A percentile compares a stretch with the other conserved stretches of the same genome.
phyloP scores from a whole-genome alignment of 2,113 vertebrate species.

The Chloropsis hardwickii region DNA sequence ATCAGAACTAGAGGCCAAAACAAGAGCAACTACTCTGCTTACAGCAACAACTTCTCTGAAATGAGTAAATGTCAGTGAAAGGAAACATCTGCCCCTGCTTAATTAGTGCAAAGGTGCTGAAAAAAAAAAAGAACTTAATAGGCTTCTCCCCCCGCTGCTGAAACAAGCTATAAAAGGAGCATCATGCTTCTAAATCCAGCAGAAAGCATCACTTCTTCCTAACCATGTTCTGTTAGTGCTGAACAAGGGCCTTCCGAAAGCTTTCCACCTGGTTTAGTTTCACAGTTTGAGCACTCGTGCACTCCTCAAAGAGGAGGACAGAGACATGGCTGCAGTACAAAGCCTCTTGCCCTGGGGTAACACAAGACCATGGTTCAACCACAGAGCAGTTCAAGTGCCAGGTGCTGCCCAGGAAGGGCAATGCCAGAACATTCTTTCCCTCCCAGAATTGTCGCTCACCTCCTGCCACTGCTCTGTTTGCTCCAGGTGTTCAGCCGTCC shows the following conservation, averaged over 20 bases:
- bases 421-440: not conserved
- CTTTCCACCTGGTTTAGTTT: not conserved
- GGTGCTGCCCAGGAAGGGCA: not conserved
- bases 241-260: not conserved
- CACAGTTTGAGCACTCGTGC: not conserved
- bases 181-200: not conserved
- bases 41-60: conserved; percentile 16
- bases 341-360: not conserved
- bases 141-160: not conserved
- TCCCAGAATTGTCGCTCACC: not conserved
- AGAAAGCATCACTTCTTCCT: not conserved
- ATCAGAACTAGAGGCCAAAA: conserved; percentile 32
- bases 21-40: conserved; percentile 14
- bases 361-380: not conserved
- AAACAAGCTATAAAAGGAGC: not conserved
- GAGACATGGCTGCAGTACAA: not conserved
- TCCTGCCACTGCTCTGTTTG: not conserved
- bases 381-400: not conserved
- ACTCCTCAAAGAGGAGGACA: not conserved
- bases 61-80: conserved; percentile 2
- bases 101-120: conserved; percentile 1
- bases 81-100: not conserved
- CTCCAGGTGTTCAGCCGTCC: not conserved
- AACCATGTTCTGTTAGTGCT: not conserved
- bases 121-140: not conserved